Conservation (phyloP, 2,113 vertebrate genomes). For the Myotis davidii region DNA sequence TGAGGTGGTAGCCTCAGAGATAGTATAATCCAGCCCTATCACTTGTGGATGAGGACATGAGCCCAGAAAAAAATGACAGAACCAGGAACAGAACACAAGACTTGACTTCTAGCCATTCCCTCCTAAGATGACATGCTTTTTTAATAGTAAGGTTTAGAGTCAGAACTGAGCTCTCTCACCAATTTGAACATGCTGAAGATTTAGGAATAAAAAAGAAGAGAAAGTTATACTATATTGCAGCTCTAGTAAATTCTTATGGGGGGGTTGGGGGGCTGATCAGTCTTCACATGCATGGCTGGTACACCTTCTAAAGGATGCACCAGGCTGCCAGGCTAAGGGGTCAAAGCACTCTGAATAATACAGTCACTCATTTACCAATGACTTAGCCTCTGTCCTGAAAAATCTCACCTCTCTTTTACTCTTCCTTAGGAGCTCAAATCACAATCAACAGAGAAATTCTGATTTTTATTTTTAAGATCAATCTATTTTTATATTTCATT, state of each 20-base stretch:
- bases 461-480: neutral
- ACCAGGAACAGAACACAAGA: neutral
- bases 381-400: neutral
- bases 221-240: neutral
- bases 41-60: neutral
- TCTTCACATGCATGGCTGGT: neutral
- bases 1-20: neutral
- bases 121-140: neutral
- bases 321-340: neutral
- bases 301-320: neutral
- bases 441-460: conserved; percentile 1
- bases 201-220: neutral
- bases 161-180: neutral
- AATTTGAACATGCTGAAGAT: neutral
- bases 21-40: neutral
- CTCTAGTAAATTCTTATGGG: neutral
- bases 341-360: neutral
- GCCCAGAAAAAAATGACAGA: neutral
- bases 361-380: neutral
- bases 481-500: neutral
- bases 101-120: neutral
- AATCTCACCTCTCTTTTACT: conserved; percentile 28
- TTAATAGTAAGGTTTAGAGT: neutral
- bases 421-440: neutral
- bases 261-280: neutral